Evolutionary conservation across 2,888 invertebrate genomes (phyloP).

Genomic region (Minunthozetes semirufus): DNA sequence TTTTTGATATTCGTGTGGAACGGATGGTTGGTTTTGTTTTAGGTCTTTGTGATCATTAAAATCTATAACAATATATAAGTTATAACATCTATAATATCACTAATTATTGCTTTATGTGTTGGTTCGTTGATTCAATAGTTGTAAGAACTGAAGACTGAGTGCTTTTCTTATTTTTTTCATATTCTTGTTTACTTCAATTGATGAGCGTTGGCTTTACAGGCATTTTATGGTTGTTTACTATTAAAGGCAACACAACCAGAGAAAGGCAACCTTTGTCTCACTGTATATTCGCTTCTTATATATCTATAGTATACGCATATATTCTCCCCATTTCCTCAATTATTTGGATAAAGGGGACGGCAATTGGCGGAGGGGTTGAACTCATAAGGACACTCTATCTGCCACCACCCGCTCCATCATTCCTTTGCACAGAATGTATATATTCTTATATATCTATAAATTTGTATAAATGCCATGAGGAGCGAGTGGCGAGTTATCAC

Average conservation of each 20-base stretch:
- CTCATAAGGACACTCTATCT: slow-evolving; percentile 16
- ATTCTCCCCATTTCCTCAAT: slow-evolving; percentile 32
- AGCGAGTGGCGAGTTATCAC: slow-evolving; percentile 2
- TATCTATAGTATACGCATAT: not conserved
- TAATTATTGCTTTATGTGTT: slow-evolving; percentile 20
- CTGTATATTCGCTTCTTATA: not conserved
- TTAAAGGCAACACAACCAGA: slow-evolving; percentile 1
- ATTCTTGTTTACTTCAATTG: slow-evolving; percentile 26
- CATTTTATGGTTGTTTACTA: slow-evolving; percentile 33
- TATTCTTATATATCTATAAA: not conserved
- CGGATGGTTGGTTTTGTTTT: not conserved
- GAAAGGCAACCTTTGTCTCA: slow-evolving; percentile 31
- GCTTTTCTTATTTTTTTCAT: slow-evolving; percentile 28
- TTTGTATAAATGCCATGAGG: not conserved
- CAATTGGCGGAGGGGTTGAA: slow-evolving; percentile 12
- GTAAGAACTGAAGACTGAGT: not conserved
- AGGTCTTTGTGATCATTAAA: slow-evolving; percentile 16
- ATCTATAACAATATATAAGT: slow-evolving; percentile 8
- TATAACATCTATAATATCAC: not conserved
- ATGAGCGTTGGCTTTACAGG: slow-evolving; percentile 27
- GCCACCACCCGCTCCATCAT: slow-evolving; percentile 21
- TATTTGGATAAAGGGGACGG: slow-evolving; percentile 25
- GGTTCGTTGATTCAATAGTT: slow-evolving; percentile 4
- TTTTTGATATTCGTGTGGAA: not conserved
- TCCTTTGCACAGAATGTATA: slow-evolving; percentile 3